Percentiles rank a stretch among this genome's conserved stretches.
Conservation (phyloP, 64 coral and sea anemone genomes). For the Anthopleura sola region DNA sequence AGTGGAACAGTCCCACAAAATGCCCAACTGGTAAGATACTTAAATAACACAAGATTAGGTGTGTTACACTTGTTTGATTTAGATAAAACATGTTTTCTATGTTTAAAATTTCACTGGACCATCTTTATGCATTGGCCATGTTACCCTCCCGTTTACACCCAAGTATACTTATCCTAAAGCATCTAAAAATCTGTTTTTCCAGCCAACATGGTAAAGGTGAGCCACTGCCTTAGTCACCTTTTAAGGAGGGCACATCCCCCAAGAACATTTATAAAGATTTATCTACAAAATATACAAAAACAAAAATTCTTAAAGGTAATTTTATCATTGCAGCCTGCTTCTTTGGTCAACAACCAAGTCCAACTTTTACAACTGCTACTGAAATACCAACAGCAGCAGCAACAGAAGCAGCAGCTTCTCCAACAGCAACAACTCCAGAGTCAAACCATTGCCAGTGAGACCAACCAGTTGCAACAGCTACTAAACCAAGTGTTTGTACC, state of each 20-base stretch:
- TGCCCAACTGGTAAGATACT: background rate
- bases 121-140: no score
- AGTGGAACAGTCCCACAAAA: background rate
- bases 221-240: no score
- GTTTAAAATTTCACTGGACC: no score
- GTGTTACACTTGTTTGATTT: no score
- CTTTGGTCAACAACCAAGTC: conserved; percentile 1
- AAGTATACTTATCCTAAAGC: no score
- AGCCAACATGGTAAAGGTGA: no score
- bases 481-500: conserved; percentile 13
- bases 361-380: conserved; percentile 21
- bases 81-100: no score
- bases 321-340: background rate
- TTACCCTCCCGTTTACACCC: no score
- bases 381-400: conserved; percentile 45
- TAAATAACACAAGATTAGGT: no score
- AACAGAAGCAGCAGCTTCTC: conserved; percentile 37
- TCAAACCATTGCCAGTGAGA: conserved; percentile 52
- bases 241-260: no score
- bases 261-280: no score
- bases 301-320: background rate
- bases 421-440: conserved; percentile 52
- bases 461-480: conserved; percentile 40
- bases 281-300: background rate
- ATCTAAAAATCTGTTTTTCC: no score